These are phyloP conservation scores for Haliclona indistincta DNA, from an alignment of 37 sponge, comb jelly and placozoan species.

Conservation along the genomic window DNA sequence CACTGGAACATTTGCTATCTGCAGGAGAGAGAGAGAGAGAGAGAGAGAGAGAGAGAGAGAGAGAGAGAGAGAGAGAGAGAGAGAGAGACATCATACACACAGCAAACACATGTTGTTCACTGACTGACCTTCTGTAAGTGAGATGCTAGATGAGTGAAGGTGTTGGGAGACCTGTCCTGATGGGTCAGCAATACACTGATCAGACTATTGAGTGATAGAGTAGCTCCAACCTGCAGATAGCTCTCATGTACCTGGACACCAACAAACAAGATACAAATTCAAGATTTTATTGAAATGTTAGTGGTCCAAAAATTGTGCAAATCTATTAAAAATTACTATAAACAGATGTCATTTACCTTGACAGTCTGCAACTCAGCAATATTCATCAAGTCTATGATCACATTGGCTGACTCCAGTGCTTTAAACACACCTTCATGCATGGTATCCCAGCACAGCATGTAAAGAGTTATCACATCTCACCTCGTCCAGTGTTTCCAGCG, in stretches of 20 bases:
- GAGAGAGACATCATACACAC: too few relatives aligned
- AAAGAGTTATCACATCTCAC: too few relatives aligned
- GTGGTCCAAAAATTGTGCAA: too few relatives aligned
- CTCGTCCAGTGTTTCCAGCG: slow-evolving; percentile 80
- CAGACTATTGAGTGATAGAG: slow-evolving; percentile 41
- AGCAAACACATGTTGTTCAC: too few relatives aligned
- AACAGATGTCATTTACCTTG: slow-evolving; percentile 35
- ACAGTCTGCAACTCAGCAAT: slow-evolving; percentile 36
- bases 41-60: not conserved
- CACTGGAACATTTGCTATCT: slow-evolving; percentile 64
- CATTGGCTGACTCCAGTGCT: slow-evolving; percentile 3
- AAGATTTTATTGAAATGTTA: too few relatives aligned
- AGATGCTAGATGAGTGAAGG: slow-evolving; percentile 36
- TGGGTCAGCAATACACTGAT: slow-evolving; percentile 53
- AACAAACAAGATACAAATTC: too few relatives aligned
- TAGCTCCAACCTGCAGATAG: slow-evolving; percentile 52
- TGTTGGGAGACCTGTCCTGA: slow-evolving; percentile 19
- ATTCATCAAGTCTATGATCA: slow-evolving; percentile 45
- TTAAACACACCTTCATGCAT: slow-evolving; percentile 55
- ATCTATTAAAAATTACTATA: too few relatives aligned
- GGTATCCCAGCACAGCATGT: too few relatives aligned
- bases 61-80: too few relatives aligned
- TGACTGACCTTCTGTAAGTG: slow-evolving; percentile 43
- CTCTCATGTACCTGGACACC: too few relatives aligned
- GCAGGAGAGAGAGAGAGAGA: not conserved